Base-by-base conservation (phyloP, 2,113 vertebrate species). In the Panthera tigris region DNA sequence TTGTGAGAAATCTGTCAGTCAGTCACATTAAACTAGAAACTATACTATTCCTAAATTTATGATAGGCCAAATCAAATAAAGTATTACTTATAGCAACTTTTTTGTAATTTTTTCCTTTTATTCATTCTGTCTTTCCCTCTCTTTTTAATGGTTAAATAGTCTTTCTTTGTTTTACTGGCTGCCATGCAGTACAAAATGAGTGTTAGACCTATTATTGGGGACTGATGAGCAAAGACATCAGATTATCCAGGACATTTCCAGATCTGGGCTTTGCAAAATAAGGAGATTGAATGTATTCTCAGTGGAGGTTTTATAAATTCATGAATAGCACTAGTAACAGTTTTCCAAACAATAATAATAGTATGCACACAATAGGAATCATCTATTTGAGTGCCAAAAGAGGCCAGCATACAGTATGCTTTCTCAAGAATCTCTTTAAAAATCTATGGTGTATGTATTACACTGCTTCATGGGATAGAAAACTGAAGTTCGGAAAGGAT, bases 161-260 rank as follows among this genome's bases (percentile, higher is more conserved):
- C n/a, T 63, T 55, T 85, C 83, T 91, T 66, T 86, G 41, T 81
- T 85, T 96, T 90, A 55, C 23, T 95, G 68, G 13, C 55, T 94
- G 61, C 12, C 50, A 52, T 11, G 45, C 15, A 68, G 74, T 36
- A 85, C 76, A 89, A 82, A 95, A 61, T 50, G 29, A 27, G 18
- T 89, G 36, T 85, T 10, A 82, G 63, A 93, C 25, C 48, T 91
- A 41, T 84, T 9, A 50, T 45, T 71, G 48, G 57, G 57, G n/a
- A 89, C 66, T 48, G 45, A 48, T 78, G 63, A 79, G 78, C 36
- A 33, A 86, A 96, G 69, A 82, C 2, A 31, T 9, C 3, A 89
- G 41, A 80, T 94, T 83, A 96, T 19, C 33, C 39, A 83, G 48
- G 66, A 63, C 21, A 94, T 63, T 94, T 83, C 23, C 18, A 81